A percentile compares a stretch with the other conserved stretches of the same genome.
Evolutionary conservation across 2,797 vertebrate genomes (phyloP).

Genomic region (Emys orbicularis): DNA sequence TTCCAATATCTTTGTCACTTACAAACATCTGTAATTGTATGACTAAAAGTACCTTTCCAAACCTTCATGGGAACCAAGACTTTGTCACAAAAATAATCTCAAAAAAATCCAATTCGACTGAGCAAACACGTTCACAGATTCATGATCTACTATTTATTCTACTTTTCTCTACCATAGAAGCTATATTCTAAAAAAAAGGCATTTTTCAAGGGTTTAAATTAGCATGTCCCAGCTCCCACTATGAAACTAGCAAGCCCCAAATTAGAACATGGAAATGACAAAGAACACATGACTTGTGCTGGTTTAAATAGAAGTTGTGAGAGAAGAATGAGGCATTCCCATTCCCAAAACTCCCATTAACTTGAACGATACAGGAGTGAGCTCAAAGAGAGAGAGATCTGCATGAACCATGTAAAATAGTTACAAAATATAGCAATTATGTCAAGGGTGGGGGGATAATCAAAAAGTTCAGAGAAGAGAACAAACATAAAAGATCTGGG

Average conservation of each 20-base stretch:
- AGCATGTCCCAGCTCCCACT: too few relatives aligned
- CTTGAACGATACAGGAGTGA: not conserved
- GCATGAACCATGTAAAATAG: not conserved
- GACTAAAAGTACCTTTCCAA: not conserved
- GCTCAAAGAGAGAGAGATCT: fast-evolving
- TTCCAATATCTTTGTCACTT: not conserved
- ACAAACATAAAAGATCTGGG: not conserved
- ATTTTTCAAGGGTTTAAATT: too few relatives aligned
- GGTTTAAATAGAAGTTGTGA: not conserved
- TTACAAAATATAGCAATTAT: not conserved
- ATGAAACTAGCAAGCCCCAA: too few relatives aligned
- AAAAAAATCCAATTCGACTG: not conserved
- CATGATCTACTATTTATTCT: too few relatives aligned
- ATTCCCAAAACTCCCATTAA: not conserved
- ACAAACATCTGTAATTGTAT: not conserved
- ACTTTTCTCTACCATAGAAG: too few relatives aligned
- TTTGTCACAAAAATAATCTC: not conserved
- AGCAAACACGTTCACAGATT: too few relatives aligned
- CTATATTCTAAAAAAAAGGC: too few relatives aligned
- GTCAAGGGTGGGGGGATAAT: not conserved
- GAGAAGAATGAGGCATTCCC: not conserved
- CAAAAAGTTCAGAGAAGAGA: not conserved
- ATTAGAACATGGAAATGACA: too few relatives aligned
- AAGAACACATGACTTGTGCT: too few relatives aligned
- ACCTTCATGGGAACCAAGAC: not conserved